Evolutionary conservation across 2,797 vertebrate genomes (phyloP).

Genomic region (Rhinatrema bivittatum): DNA sequence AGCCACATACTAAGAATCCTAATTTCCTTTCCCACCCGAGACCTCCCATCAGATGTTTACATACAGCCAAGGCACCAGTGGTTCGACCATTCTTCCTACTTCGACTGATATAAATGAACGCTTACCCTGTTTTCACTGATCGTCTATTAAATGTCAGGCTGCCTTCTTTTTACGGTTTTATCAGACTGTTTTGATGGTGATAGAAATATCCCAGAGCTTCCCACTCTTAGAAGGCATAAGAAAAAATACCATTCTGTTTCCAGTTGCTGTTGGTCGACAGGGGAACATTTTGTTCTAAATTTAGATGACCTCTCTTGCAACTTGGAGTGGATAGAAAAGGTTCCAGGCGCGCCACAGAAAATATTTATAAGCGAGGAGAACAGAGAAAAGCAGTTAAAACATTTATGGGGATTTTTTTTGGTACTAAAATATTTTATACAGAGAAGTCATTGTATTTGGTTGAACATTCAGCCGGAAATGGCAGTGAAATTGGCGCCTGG

Average conservation of each 20-base stretch:
- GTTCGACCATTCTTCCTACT: no score
- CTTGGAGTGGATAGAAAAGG: slow-evolving; percentile 31
- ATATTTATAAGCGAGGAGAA: slow-evolving; percentile 25
- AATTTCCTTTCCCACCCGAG: no score
- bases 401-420: slow-evolving; percentile 18
- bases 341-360: slow-evolving; percentile 28
- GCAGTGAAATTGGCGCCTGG: slow-evolving; percentile 16
- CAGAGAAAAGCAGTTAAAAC: slow-evolving; percentile 23
- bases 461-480: slow-evolving; percentile 18
- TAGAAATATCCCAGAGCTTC: slow-evolving; percentile 2
- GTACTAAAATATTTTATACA: slow-evolving; percentile 29
- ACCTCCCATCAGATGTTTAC: no score
- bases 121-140: no score
- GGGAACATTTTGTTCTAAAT: slow-evolving; percentile 45
- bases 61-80: no score
- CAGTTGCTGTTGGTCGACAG: slow-evolving; percentile 36
- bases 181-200: no score
- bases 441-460: slow-evolving; percentile 19
- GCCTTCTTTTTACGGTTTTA: no score
- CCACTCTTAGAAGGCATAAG: slow-evolving; percentile 21
- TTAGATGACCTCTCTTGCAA: slow-evolving; percentile 43
- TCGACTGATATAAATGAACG: no score
- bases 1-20: no score
- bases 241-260: slow-evolving; percentile 33
- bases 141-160: no score